Evolutionary conservation across 2,888 invertebrate genomes (phyloP), one percentile per base, ranked within the genome.

Genomic region (Cerceris rybyensis): DNA sequence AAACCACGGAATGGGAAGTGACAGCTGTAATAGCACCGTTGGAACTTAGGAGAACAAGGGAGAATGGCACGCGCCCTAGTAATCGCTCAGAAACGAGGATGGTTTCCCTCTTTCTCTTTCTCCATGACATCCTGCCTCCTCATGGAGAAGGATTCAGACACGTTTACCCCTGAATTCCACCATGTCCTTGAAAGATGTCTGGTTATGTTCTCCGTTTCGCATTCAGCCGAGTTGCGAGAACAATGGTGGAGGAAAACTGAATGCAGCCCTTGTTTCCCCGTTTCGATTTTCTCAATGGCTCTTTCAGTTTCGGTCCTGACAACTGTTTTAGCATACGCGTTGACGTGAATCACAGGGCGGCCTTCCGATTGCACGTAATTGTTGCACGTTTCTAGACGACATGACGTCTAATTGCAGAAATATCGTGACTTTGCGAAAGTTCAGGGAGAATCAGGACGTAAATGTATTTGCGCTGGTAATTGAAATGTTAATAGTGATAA

Each of bases 21-120:
- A 73, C 72, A 75, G 70, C 49, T 78, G 81, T 70, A 75, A 84
- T 79, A 84, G 78, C 78, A 65, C 81, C 55, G 66, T 69, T 60
- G 63, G 69, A 74, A 75, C 43, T 80, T 74, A 69, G 72, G 76
- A 39, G 69, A 73, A 65, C 64, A 70, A 75, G 82, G 71, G 80
- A 84, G 80, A 70, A 81, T 72, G 78, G 80, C 88, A 87, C 87
- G 87, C 87, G 86, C 74, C 77, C 73, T 71, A 86, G 86, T 86
- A 89, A 88, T 90, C 88, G 87, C 86, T 89, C 87, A 86, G 86
- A 81, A 82, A 82, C 83, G 74, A 78, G 80, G 81, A 80, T 81
- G 84, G 87, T 88, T 86, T 72, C 59, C 63, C 55, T 65, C 64
- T 67, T 57, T 67, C 60, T 65, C 73, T 64, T 59, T 72, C 41